A percentile compares a stretch with the other conserved stretches of the same genome.
Evolutionary conservation across 1,140 invertebrate genomes (phyloP).

Genomic region (Drosophila chauvacae): DNA sequence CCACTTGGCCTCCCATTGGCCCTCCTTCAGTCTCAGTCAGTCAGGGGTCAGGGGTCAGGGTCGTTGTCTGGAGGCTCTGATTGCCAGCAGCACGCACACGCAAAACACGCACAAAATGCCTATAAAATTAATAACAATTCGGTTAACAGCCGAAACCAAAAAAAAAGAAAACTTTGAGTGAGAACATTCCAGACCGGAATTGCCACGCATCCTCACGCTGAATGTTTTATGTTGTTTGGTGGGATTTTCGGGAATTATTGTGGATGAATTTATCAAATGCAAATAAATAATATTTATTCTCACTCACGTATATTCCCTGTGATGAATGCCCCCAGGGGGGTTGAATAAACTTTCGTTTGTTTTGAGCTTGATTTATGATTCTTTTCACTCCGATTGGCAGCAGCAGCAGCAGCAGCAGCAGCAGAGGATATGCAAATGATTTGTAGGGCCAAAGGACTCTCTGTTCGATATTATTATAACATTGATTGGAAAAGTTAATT

Average conservation of each 20-base stretch:
- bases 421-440: conserved; percentile 30
- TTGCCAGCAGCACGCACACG: conserved; percentile 36
- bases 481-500: conserved; percentile 36
- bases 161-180: conserved; percentile 12
- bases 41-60: conserved; percentile 3
- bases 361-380: conserved; percentile 42
- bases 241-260: conserved; percentile 24
- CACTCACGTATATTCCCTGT: conserved; percentile 12
- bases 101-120: conserved; percentile 43
- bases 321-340: conserved; percentile 18
- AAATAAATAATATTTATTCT: conserved; percentile 24
- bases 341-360: conserved; percentile 51
- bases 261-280: conserved; percentile 25
- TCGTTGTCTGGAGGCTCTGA: conserved; percentile 24
- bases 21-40: conserved; percentile 10
- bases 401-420: conserved; percentile 10
- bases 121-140: conserved; percentile 61
- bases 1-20: conserved; percentile 28
- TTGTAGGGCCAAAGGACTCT: conserved; percentile 1
- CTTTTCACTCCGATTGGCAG: conserved; percentile 19
- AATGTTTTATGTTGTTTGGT: conserved; percentile 10
- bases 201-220: conserved; percentile 1
- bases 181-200: not conserved
- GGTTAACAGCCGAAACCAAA: conserved; percentile 26
- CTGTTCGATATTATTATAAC: conserved; percentile 18